A percentile compares a stretch with the other conserved stretches of the same genome.
These are phyloP conservation scores for Netta rufina DNA, from an alignment of 2,797 vertebrate genomes.

Conservation along the genomic window DNA sequence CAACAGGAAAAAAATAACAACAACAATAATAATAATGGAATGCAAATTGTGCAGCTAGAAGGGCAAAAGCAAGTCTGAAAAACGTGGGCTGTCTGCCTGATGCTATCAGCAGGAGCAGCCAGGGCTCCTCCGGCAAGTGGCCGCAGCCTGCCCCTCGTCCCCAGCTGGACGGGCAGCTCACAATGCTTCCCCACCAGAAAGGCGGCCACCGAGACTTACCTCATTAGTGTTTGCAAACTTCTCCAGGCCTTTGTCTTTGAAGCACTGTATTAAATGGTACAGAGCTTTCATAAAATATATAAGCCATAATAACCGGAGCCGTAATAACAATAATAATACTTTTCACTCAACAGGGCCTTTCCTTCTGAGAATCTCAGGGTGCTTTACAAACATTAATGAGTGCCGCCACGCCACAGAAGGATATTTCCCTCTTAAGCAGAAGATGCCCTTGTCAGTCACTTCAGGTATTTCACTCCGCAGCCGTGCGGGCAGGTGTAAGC, in stretches of 20 bases:
- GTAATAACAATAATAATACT: conserved; percentile 40
- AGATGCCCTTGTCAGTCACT: not conserved
- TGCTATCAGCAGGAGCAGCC: not conserved
- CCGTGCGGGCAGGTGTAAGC: not conserved
- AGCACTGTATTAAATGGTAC: not conserved
- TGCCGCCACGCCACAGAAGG: not conserved
- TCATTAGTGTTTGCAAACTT: conserved; percentile 31
- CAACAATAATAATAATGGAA: not conserved
- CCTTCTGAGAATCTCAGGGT: not conserved
- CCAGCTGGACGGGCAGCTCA: not conserved
- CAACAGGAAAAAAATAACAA: fast-evolving
- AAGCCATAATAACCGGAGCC: conserved; percentile 25
- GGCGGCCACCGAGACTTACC: not conserved
- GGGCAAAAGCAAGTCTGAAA: not conserved
- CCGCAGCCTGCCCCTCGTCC: not conserved
- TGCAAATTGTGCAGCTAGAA: not conserved
- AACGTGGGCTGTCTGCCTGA: fast-evolving
- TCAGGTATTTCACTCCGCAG: fast-evolving
- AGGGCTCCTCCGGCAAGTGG: not conserved
- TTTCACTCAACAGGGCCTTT: conserved; percentile 28
- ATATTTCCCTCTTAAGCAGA: not conserved
- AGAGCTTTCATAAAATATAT: not conserved
- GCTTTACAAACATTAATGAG: not conserved
- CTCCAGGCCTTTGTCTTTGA: conserved; percentile 7
- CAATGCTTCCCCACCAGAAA: not conserved